Base-by-base conservation (phyloP, 2,797 vertebrate species). In the Decapterus maruadsi region DNA sequence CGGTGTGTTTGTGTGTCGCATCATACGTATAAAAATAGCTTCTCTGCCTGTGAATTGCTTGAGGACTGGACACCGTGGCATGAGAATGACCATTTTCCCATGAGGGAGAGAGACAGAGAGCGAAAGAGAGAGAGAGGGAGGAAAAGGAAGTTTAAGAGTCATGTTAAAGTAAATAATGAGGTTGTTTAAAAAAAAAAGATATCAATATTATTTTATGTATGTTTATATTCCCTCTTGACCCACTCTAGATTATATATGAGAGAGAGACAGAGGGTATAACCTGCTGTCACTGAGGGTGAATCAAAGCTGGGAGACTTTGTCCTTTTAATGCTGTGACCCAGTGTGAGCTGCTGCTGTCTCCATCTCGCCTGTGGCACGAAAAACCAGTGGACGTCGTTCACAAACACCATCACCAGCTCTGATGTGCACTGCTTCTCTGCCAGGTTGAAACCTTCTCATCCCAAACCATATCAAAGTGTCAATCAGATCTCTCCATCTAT, bases 21-120 rank as follows among this genome's bases (percentile, higher is more conserved):
- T 87, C 54, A 31, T 62, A 40, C 48, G 57, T 34, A 67, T 78
- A 92, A 88, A 93, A 92, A 93, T 92, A 93, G 80, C 81, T 11
- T 74, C 62, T 75, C 69, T 76, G 80, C 51, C 65, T 89, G 84
- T 88, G 83, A 87, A 84, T 80, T 43, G 73, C 83, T 87, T 58
- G 68, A 72, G 84, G 80, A 80, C 74, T 85, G 56, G 73, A 78
- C 72, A 71, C 65, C 6, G 4, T 78, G 69, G 85, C 87, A 89
- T 90, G 88, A 90, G 83, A 93, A 86, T 68, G 71, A 46, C 46
- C 22, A 50, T 48, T 81, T 90, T 83, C 90, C 85, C 87, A 90
- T 51, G 78, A 82, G 71, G 59, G 51, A 64, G 16, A 10, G 20
- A 40, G 16, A n/a, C 10, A 29, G 20, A 61, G 31, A 64, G 34